These are phyloP conservation scores for Alces alces DNA, from an alignment of 2,113 vertebrate genomes.

Conservation along the genomic window DNA sequence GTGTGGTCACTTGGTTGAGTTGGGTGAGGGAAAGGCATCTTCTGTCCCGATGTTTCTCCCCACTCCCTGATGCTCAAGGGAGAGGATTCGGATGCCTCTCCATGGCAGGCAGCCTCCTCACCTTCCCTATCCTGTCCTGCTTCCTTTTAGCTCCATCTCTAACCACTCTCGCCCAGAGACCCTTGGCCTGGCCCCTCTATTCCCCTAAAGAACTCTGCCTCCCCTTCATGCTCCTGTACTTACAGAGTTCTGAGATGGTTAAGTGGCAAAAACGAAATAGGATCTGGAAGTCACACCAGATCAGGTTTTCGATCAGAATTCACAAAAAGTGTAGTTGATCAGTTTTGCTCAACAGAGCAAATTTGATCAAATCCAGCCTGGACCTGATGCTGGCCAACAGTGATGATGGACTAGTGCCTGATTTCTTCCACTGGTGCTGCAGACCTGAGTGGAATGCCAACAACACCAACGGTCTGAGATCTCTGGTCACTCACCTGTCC, in stretches of 20 bases:
- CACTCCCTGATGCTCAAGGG: not conserved
- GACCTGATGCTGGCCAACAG: not conserved
- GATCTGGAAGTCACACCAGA: fast-evolving
- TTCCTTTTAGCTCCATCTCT: not conserved
- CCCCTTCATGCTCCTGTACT: not conserved
- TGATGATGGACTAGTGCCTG: not conserved
- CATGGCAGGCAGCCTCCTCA: not conserved
- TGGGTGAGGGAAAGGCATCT: not conserved
- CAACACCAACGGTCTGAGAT: fast-evolving
- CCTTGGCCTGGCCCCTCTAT: not conserved
- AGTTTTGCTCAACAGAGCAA: not conserved
- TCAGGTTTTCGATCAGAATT: not conserved
- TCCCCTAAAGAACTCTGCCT: not conserved
- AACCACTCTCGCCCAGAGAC: fast-evolving
- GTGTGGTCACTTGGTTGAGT: not conserved
- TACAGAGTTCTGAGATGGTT: not conserved
- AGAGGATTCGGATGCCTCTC: fast-evolving
- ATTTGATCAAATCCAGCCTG: not conserved
- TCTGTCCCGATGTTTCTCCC: not conserved
- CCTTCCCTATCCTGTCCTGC: not conserved
- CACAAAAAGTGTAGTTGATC: not conserved
- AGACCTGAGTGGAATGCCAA: not conserved
- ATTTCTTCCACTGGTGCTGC: not conserved
- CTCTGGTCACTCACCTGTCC: not conserved
- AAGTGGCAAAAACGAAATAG: not conserved